A percentile compares a stretch with the other conserved stretches of the same genome.
These are phyloP conservation scores for Hemiscyllium ocellatum DNA, from an alignment of 2,113 vertebrate species.

Conservation along the genomic window DNA sequence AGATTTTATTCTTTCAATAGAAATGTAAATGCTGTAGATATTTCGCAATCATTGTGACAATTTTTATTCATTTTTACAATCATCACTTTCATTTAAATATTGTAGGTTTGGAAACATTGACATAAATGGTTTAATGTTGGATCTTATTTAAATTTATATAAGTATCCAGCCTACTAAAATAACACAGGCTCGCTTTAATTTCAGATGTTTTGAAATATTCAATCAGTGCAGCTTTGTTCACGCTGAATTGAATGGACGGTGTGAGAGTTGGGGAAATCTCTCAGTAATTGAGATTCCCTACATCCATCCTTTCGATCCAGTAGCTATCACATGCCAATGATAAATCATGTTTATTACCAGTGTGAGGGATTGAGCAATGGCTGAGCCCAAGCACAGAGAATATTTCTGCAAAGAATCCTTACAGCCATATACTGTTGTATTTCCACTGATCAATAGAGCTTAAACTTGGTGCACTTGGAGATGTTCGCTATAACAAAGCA, in stretches of 20 bases:
- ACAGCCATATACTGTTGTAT: not conserved
- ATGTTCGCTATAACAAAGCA: not conserved
- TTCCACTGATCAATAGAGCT: not conserved
- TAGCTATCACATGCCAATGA: conserved; percentile 19
- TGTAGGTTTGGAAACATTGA: not conserved
- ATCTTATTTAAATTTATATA: not conserved
- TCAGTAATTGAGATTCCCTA: conserved; percentile 38
- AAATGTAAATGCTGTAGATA: not conserved
- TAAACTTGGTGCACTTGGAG: not conserved
- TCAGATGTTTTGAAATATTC: not conserved
- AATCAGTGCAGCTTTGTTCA: not conserved
- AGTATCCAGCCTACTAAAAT: not conserved
- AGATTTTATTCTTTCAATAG: not conserved
- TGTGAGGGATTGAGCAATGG: not conserved
- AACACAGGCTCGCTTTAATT: not conserved
- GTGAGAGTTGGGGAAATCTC: conserved; percentile 23
- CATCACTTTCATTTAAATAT: not conserved
- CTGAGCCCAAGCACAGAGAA: not conserved
- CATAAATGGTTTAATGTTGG: not conserved
- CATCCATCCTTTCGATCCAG: conserved; percentile 33
- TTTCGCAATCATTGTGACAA: not conserved
- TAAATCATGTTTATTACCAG: conserved; percentile 40
- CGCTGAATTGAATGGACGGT: not conserved
- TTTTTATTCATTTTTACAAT: not conserved
- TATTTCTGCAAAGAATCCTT: not conserved